phyloP scores from a whole-genome alignment of 2,888 invertebrate genomes.

The Eueremaeus valkanovi region DNA sequence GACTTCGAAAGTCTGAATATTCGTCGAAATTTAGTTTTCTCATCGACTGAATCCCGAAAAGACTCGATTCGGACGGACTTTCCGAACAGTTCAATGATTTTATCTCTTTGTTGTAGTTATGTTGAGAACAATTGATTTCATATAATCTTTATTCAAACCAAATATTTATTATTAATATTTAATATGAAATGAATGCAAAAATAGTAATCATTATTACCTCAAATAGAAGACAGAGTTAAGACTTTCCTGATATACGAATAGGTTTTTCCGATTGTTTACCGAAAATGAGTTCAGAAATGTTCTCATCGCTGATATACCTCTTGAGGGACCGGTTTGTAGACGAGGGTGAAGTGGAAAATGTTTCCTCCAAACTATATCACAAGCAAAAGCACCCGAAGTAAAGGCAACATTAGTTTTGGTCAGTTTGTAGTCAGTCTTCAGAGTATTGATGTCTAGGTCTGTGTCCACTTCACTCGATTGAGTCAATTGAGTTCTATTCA shows the following conservation, averaged over 20 bases:
- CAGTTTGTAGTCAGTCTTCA: slow-evolving; percentile 1
- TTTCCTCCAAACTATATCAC: slow-evolving; percentile 68
- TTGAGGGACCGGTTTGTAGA: slow-evolving; percentile 56
- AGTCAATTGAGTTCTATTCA: slow-evolving; percentile 21
- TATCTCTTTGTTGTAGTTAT: slow-evolving; percentile 44
- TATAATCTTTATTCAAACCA: slow-evolving; percentile 35
- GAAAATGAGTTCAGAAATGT: slow-evolving; percentile 65
- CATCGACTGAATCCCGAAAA: background rate
- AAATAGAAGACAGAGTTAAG: slow-evolving; percentile 63
- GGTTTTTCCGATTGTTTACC: slow-evolving; percentile 67
- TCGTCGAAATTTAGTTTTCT: background rate
- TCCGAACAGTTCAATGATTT: slow-evolving; percentile 49
- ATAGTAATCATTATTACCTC: slow-evolving; percentile 47
- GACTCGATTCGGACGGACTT: slow-evolving; percentile 4
- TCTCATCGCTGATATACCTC: slow-evolving; percentile 59
- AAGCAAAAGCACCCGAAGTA: slow-evolving; percentile 66
- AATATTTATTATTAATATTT: background rate
- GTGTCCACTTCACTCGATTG: slow-evolving; percentile 2
- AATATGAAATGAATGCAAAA: background rate
- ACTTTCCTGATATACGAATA: slow-evolving; percentile 69
- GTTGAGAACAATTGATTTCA: slow-evolving; percentile 39
- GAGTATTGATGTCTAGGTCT: slow-evolving; percentile 7
- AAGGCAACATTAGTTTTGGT: slow-evolving; percentile 54
- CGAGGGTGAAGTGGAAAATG: slow-evolving; percentile 67
- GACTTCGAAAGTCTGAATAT: slow-evolving; percentile 53